phyloP scores from a whole-genome alignment of 2,797 vertebrate genomes.

The Tapirus indicus region DNA sequence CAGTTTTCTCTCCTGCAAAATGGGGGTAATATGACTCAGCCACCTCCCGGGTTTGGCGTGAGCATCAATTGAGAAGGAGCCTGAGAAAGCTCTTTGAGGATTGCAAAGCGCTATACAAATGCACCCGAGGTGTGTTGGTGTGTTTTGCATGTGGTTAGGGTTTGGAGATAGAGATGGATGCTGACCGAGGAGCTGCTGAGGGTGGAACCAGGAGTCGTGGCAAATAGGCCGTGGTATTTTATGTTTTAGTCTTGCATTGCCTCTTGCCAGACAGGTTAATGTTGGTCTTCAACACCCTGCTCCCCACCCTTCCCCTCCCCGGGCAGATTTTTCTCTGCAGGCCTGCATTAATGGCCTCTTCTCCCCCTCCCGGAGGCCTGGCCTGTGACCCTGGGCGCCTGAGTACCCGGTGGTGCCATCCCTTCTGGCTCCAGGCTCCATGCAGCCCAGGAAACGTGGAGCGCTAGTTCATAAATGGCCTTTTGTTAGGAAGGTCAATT shows the following conservation, averaged over 20 bases:
- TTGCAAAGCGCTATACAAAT: not conserved
- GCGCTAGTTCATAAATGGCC: conserved; percentile 82
- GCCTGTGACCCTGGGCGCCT: conserved; percentile 31
- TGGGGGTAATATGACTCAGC: not conserved
- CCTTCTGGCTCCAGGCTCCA: conserved; percentile 41
- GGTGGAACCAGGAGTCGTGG: not conserved
- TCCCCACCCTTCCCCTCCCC: not conserved
- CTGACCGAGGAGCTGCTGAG: not conserved
- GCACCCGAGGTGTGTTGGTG: too few relatives aligned
- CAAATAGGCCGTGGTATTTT: not conserved
- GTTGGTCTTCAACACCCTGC: not conserved
- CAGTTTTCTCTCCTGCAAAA: not conserved
- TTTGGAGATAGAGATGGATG: not conserved
- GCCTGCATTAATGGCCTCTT: not conserved
- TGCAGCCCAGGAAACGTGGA: conserved; percentile 40
- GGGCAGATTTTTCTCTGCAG: not conserved
- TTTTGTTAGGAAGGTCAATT: conserved; percentile 85
- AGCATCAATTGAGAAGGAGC: not conserved
- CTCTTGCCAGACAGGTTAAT: conserved; percentile 15
- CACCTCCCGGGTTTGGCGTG: not conserved
- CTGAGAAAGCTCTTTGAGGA: not conserved
- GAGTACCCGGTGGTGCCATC: not conserved
- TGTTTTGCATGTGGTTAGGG: not conserved
- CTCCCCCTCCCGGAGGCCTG: not conserved
- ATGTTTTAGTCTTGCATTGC: not conserved